phyloP scores from a whole-genome alignment of 2,888 invertebrate species.

The Callinectes sapidus region DNA sequence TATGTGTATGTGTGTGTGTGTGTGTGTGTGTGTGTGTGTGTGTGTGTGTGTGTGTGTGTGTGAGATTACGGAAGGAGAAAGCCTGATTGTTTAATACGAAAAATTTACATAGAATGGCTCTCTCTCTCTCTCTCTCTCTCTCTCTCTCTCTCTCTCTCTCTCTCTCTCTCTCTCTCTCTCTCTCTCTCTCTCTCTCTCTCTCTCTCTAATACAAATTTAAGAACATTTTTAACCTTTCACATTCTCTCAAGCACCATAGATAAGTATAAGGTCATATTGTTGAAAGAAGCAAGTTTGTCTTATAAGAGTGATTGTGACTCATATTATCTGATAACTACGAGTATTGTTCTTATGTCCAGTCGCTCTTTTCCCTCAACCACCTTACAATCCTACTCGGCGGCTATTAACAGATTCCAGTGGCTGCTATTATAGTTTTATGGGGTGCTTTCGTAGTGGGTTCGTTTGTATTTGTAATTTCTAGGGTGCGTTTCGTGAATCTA shows the following conservation, averaged over 20 bases:
- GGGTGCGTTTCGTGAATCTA: not conserved
- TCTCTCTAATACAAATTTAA: not conserved
- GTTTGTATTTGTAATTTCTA: too few species aligned
- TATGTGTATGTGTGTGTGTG: not conserved
- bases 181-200: conserved; percentile 15
- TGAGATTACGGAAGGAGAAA: not conserved
- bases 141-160: not conserved
- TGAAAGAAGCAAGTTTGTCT: too few species aligned
- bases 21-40: not conserved
- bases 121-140: not conserved
- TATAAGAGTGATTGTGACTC: too few species aligned
- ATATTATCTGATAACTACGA: too few species aligned
- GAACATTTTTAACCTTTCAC: too few species aligned
- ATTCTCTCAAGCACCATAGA: too few species aligned
- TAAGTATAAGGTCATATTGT: too few species aligned
- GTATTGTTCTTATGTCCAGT: too few species aligned
- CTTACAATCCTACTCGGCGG: too few species aligned
- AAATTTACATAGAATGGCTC: not conserved
- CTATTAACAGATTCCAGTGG: too few species aligned
- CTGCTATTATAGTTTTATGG: too few species aligned
- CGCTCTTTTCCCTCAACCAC: too few species aligned
- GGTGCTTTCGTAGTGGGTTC: not conserved
- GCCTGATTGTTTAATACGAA: not conserved
- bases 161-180: conserved; percentile 23
- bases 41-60: not conserved